These are phyloP conservation scores for Mustelus asterias DNA, from an alignment of 2,113 vertebrate genomes.

Conservation along the genomic window DNA sequence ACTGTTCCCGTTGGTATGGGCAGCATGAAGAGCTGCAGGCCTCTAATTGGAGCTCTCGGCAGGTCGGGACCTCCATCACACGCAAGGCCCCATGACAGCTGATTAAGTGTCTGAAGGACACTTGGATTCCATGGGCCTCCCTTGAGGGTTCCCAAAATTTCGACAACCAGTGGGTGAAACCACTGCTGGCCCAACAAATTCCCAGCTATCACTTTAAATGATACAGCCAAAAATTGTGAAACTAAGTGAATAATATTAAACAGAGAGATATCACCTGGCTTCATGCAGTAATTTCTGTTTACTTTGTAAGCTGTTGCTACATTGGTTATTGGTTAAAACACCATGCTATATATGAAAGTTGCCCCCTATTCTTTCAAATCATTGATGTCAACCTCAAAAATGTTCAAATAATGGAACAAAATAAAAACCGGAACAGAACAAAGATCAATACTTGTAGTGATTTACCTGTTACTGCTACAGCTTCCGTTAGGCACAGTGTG, in stretches of 20 bases:
- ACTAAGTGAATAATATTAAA: background rate
- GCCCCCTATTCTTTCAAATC: background rate
- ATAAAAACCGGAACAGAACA: background rate
- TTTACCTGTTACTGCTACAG: constrained; percentile 87
- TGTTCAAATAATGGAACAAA: background rate
- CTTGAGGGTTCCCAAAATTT: background rate
- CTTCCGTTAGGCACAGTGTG: constrained; percentile 89
- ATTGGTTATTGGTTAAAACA: background rate
- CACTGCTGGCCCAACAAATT: background rate
- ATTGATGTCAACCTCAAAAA: constrained; percentile 5
- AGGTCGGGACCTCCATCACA: background rate
- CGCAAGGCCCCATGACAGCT: background rate
- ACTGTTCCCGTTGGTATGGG: background rate
- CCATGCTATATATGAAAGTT: background rate
- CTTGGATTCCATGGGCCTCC: background rate
- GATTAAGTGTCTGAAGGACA: background rate
- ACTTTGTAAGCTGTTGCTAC: background rate
- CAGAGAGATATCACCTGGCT: background rate
- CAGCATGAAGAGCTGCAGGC: background rate
- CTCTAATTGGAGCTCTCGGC: background rate
- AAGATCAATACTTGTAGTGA: background rate
- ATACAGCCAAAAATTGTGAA: background rate
- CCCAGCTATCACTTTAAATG: background rate
- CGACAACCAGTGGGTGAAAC: background rate
- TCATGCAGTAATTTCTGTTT: background rate